Base-by-base conservation (phyloP, 2,797 vertebrate genomes). In the Esox masquinongy region DNA sequence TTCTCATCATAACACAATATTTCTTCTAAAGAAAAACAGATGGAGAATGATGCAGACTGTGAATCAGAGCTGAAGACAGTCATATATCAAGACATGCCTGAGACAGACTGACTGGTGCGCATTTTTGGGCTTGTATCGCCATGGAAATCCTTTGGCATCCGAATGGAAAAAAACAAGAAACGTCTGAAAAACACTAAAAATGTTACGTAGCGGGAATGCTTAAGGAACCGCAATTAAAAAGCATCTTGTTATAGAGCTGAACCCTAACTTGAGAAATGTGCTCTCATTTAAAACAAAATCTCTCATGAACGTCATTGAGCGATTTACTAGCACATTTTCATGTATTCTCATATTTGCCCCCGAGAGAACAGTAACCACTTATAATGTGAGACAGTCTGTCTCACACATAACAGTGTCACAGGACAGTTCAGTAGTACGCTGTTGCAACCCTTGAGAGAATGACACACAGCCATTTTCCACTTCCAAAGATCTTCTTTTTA, bases 21-120 rank as follows among this genome's bases (percentile, higher is more conserved):
- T 72, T 72, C 49, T 24, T 53, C 16, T 72, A 56, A 72, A 72
- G 43, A 7, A 5, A 72, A 72, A 53, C 70, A 72, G 50, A 72
- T 70, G 68, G 14, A 26, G 68, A 29, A 16, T 16, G 68, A 70
- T 26, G 7, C n/a, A 29, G 14, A 14, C 47, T 24, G 5, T 2
- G n/a, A 24, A 2, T 26, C 68, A 50, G 68, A 49, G 43, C 68
- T 22, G 24, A 47, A 70, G 68, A 51, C 39, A 29, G 68, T 29
- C 47, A 8, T 70, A 70, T 16, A 70, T 70, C 68, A 70, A 70
- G 11, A 43, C 36, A 22, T 68, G 17, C n/a, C 67, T 24, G 1
- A 70, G 43, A 70, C 47, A 31, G 19, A 68, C 17, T 22, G 34
- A 39, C 31, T 26, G 6, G 22, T 47, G n/a, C 68, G 7, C n/a